Evolutionary conservation across 2,888 invertebrate species (phyloP).

Genomic region (Eilema sororculum): DNA sequence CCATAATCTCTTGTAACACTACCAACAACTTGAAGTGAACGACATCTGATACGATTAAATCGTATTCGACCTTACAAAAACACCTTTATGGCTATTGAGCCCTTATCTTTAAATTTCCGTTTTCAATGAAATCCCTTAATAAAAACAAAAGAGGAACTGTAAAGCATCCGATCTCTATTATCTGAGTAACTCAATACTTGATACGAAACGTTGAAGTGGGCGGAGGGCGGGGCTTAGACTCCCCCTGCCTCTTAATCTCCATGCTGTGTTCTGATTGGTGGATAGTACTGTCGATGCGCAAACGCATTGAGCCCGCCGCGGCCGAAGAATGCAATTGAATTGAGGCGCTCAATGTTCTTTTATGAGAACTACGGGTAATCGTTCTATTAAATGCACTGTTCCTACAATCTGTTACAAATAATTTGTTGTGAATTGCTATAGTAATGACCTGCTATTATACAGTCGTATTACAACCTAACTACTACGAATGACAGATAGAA

Average conservation of each 20-base stretch:
- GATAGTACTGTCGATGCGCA: constrained; percentile 61
- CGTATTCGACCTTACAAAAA: constrained; percentile 48
- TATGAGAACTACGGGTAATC: constrained; percentile 69
- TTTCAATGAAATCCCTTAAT: constrained; percentile 65
- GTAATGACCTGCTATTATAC: constrained; percentile 28
- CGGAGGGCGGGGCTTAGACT: constrained; percentile 67
- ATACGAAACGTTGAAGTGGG: constrained; percentile 67
- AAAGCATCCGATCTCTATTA: constrained; percentile 69
- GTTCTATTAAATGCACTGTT: constrained; percentile 60
- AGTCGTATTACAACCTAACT: constrained; percentile 8
- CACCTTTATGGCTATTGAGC: constrained; percentile 58
- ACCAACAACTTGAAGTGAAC: constrained; percentile 43
- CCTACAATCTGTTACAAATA: constrained; percentile 30
- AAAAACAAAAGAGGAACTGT: constrained; percentile 60
- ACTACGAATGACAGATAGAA: neutral
- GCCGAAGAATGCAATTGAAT: constrained; percentile 76
- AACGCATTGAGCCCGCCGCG: constrained; percentile 63
- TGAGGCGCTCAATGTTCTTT: constrained; percentile 72
- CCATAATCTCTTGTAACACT: constrained; percentile 33
- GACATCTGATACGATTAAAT: constrained; percentile 54
- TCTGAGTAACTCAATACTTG: constrained; percentile 74
- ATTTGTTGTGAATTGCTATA: constrained; percentile 39
- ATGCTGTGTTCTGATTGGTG: constrained; percentile 69
- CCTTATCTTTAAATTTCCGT: constrained; percentile 60
- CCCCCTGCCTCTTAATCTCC: constrained; percentile 65